phyloP scores from a whole-genome alignment of 2,113 vertebrate genomes.

The Grallaria varia region DNA sequence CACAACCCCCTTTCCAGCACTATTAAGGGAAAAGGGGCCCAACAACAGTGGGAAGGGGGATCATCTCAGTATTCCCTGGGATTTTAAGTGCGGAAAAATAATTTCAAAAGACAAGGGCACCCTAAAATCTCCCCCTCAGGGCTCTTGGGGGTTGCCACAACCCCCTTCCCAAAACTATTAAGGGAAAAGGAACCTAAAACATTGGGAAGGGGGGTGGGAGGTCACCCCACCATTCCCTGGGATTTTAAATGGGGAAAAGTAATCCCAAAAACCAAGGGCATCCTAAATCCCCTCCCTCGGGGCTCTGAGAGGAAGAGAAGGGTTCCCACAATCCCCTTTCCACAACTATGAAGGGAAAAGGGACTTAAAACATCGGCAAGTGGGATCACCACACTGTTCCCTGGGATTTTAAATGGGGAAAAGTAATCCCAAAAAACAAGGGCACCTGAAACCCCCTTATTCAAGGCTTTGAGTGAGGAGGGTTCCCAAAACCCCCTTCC shows the following conservation, averaged over 20 bases:
- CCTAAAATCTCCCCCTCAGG: neutral
- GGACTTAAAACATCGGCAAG: rapidly evolving
- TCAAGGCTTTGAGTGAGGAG: too few relatives aligned
- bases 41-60: neutral
- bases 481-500: neutral
- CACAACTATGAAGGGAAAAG: neutral
- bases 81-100: neutral
- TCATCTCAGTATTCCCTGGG: neutral
- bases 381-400: rapidly evolving
- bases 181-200: neutral
- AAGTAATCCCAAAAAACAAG: neutral
- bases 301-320: neutral
- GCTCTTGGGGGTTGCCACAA: neutral
- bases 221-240: neutral
- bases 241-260: neutral
- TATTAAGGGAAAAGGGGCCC: neutral
- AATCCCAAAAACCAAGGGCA: neutral
- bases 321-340: neutral
- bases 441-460: too few relatives aligned
- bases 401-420: neutral
- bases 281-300: neutral
- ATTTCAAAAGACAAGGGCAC: neutral
- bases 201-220: rapidly evolving
- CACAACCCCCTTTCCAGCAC: too few relatives aligned
- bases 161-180: neutral